Conservation (phyloP, 53 echinoderm and acorn worm genomes). For the Arbacia lixula region DNA sequence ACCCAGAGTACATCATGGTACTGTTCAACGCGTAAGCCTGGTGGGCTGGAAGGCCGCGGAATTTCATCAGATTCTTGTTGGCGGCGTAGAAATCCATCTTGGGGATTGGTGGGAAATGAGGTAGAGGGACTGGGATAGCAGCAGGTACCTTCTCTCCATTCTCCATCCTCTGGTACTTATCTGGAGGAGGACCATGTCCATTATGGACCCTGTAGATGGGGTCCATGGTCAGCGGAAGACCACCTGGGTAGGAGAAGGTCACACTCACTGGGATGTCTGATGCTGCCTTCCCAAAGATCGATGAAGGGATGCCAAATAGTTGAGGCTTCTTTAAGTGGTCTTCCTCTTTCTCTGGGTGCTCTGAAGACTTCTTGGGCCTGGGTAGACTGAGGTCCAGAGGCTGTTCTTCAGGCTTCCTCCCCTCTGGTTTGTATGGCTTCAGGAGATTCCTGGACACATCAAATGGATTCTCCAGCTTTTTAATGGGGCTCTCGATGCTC, state of each 20-base stretch:
- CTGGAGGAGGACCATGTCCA: constrained; percentile 59
- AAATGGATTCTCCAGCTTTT: constrained; percentile 67
- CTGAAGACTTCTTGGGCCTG: constrained; percentile 47
- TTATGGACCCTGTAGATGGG: constrained; percentile 90
- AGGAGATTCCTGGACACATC: constrained; percentile 66
- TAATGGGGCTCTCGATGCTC: constrained; percentile 14
- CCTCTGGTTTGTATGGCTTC: constrained; percentile 18
- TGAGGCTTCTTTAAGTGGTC: constrained; percentile 44
- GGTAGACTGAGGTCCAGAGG: constrained; percentile 86
- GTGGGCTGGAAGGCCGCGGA: constrained; percentile 49
- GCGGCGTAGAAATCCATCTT: constrained; percentile 83
- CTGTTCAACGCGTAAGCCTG: constrained; percentile 52
- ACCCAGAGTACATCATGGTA: constrained; percentile 74
- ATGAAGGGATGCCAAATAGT: constrained; percentile 54
- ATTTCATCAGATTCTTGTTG: constrained; percentile 54
- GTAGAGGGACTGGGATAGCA: constrained; percentile 62
- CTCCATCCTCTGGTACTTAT: constrained; percentile 83
- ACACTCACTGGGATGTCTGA: constrained; percentile 53
- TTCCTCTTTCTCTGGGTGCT: constrained; percentile 55
- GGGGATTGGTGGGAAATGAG: constrained; percentile 71
- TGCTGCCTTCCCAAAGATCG: neutral
- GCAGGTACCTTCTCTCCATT: constrained; percentile 68
- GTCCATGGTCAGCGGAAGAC: constrained; percentile 83
- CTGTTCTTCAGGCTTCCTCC: constrained; percentile 69
- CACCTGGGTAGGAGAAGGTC: constrained; percentile 67